phyloP scores from a whole-genome alignment of 2,888 invertebrate genomes.

The Parnassius apollo region DNA sequence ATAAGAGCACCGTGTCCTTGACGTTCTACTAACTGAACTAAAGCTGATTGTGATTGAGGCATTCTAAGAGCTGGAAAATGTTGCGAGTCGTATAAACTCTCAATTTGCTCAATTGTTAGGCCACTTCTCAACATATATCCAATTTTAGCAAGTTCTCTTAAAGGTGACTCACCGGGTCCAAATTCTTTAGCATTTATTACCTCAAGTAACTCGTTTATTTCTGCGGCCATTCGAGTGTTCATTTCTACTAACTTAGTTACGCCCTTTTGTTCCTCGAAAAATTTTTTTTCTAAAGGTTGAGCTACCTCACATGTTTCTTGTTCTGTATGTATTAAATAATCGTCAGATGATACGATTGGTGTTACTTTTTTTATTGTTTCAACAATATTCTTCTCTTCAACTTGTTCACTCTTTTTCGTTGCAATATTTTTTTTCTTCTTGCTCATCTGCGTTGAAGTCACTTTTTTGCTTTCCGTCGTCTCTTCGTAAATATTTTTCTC shows the following conservation, averaged over 20 bases:
- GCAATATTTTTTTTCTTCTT: constrained; percentile 71
- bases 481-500: background rate
- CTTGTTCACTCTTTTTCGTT: constrained; percentile 78
- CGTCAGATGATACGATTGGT: constrained; percentile 76
- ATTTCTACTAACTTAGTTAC: constrained; percentile 78
- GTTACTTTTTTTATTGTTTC: constrained; percentile 38
- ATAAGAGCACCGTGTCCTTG: constrained; percentile 91
- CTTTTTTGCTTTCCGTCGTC: too few species aligned
- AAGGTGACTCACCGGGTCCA: constrained; percentile 88
- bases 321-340: constrained; percentile 81
- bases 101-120: constrained; percentile 87
- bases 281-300: constrained; percentile 76
- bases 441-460: constrained; percentile 50
- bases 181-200: constrained; percentile 89
- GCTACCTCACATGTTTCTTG: constrained; percentile 78
- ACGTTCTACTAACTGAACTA: constrained; percentile 91
- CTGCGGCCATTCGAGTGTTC: constrained; percentile 82
- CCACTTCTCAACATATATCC: constrained; percentile 89
- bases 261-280: constrained; percentile 79
- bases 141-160: constrained; percentile 91
- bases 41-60: constrained; percentile 91
- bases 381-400: constrained; percentile 71
- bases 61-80: constrained; percentile 89
- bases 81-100: constrained; percentile 88
- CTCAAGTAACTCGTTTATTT: constrained; percentile 88